phyloP scores from a whole-genome alignment of 2,113 vertebrate species.

The Megaceryle torquata region DNA sequence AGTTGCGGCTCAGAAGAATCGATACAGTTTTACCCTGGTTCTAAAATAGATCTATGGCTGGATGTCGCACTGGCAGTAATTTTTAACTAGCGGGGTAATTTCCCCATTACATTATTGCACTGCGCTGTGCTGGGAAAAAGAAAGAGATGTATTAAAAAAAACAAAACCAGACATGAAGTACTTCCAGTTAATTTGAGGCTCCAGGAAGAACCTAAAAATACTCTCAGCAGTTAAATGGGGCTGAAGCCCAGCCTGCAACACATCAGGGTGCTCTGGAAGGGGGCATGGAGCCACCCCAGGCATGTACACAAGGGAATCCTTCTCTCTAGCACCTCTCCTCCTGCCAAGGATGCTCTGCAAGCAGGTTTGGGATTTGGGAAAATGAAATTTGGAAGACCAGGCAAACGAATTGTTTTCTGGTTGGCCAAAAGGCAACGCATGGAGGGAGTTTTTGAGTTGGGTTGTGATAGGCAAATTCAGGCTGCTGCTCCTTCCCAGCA shows the following conservation, averaged over 20 bases:
- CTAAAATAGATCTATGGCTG: constrained; percentile 67
- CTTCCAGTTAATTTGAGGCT: constrained; percentile 66
- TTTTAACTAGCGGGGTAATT: constrained; percentile 70
- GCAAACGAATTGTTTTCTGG: not conserved
- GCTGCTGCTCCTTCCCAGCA: not conserved
- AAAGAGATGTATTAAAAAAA: constrained; percentile 50
- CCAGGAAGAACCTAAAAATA: constrained; percentile 59
- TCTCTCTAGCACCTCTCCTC: not conserved
- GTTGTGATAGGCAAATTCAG: not conserved
- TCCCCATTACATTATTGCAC: constrained; percentile 65
- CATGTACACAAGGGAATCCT: not conserved
- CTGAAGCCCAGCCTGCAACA: not conserved
- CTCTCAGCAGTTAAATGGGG: not conserved
- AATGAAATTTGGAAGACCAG: not conserved
- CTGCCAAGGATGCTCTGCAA: not conserved
- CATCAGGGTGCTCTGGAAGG: not conserved
- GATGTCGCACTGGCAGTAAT: constrained; percentile 45
- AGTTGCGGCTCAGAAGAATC: constrained; percentile 32
- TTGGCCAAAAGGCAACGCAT: not conserved
- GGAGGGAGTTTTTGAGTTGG: not conserved
- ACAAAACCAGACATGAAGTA: not conserved
- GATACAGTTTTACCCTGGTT: constrained; percentile 51
- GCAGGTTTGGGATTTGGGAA: not conserved
- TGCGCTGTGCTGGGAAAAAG: constrained; percentile 53
- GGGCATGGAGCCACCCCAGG: not conserved